Conservation (phyloP, 2,888 invertebrate genomes). For the Macroteleia sp. region DNA sequence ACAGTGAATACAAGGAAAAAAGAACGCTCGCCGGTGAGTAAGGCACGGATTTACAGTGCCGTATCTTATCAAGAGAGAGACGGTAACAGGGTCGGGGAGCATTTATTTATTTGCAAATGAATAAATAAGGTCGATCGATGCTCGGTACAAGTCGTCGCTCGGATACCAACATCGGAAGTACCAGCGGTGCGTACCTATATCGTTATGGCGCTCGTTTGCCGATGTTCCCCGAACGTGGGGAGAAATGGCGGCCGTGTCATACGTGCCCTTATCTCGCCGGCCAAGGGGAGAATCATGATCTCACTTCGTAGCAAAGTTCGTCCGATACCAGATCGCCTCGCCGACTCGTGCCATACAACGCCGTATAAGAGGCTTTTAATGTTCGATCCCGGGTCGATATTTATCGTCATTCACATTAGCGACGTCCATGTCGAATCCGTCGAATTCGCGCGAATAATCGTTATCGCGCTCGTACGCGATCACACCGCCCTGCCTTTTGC, state of each 20-base stretch:
- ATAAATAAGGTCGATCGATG: conserved; percentile 76
- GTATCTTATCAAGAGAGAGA: conserved; percentile 79
- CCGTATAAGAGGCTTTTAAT: conserved; percentile 83
- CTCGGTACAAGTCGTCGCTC: conserved; percentile 53
- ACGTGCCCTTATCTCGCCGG: conserved; percentile 76
- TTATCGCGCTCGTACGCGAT: conserved; percentile 52
- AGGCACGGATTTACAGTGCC: conserved; percentile 76
- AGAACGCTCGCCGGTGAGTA: conserved; percentile 76
- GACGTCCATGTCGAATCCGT: conserved; percentile 65
- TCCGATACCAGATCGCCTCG: conserved; percentile 58
- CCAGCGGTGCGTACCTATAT: conserved; percentile 47
- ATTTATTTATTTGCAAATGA: conserved; percentile 82
- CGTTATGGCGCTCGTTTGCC: conserved; percentile 51
- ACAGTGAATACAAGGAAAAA: conserved; percentile 61
- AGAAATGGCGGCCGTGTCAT: conserved; percentile 75
- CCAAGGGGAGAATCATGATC: conserved; percentile 65
- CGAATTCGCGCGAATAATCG: conserved; percentile 61
- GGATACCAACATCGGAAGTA: conserved; percentile 58
- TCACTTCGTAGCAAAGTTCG: conserved; percentile 66
- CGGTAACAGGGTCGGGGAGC: conserved; percentile 67
- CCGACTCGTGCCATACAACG: conserved; percentile 70
- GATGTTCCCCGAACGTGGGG: conserved; percentile 56
- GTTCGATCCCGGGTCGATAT: conserved; percentile 77
- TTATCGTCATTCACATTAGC: conserved; percentile 78
- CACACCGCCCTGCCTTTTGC: conserved; percentile 10